Conservation (phyloP, 2,113 vertebrate species). For the Lasiurus cinereus region DNA sequence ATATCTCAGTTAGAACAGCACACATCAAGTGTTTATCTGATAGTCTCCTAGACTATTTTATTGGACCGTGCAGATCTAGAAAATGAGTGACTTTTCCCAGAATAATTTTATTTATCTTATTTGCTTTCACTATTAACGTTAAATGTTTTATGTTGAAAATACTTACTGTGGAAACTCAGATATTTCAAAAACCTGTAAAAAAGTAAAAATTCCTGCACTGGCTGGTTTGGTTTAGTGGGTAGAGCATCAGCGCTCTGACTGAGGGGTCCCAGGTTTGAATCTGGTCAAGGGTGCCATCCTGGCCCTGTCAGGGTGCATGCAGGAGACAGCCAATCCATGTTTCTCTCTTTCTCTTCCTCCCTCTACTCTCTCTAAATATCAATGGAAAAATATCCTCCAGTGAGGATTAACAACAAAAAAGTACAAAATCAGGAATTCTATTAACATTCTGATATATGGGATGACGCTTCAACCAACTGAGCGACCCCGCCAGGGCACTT, state of each 20-base stretch:
- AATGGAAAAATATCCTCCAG: too few relatives aligned
- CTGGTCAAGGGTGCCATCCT: too few relatives aligned
- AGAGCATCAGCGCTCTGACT: too few relatives aligned
- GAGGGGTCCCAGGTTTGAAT: too few relatives aligned
- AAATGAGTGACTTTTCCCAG: not conserved
- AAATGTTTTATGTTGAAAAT: conserved; percentile 37
- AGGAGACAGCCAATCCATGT: too few relatives aligned
- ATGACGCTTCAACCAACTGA: not conserved
- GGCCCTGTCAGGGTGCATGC: too few relatives aligned
- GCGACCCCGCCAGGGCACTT: not conserved
- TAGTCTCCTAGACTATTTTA: not conserved
- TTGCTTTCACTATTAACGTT: not conserved
- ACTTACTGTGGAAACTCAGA: not conserved
- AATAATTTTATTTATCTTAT: not conserved
- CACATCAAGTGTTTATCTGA: not conserved
- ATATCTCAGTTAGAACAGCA: not conserved
- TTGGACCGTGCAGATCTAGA: not conserved
- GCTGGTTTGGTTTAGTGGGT: too few relatives aligned
- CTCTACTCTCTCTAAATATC: too few relatives aligned
- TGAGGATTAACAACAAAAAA: too few relatives aligned
- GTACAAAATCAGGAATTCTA: too few relatives aligned
- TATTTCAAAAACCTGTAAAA: conserved; percentile 46
- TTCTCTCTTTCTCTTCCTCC: too few relatives aligned
- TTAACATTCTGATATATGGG: not conserved
- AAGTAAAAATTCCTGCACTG: not conserved